Conservation (phyloP, 2,888 invertebrate species). For the Gisinianus flammeolus region DNA sequence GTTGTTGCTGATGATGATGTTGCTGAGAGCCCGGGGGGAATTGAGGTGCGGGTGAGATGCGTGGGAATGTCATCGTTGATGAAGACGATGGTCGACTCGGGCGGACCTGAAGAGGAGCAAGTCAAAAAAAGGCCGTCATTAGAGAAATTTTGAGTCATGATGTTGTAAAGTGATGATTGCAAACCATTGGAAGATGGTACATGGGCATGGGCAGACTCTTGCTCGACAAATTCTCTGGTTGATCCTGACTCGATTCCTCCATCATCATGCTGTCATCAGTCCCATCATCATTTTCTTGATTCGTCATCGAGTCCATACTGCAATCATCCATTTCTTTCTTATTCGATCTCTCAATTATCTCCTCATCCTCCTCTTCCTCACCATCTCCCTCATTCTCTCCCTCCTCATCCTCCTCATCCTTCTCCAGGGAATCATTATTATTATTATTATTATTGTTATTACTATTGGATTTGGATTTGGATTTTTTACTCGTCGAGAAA, state of each 20-base stretch:
- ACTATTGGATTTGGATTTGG: neutral
- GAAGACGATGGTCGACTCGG: conserved; percentile 44
- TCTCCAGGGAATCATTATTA: conserved; percentile 14
- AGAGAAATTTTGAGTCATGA: conserved; percentile 32
- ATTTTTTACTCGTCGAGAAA: conserved; percentile 14
- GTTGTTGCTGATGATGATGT: neutral
- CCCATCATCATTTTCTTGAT: conserved; percentile 22
- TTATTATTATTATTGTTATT: neutral
- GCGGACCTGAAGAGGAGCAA: conserved; percentile 41
- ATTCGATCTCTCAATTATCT: no score
- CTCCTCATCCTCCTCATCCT: conserved; percentile 24
- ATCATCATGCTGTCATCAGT: conserved; percentile 34
- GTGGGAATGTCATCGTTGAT: conserved; percentile 38
- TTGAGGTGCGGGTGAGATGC: conserved; percentile 32
- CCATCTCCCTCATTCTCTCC: conserved; percentile 63
- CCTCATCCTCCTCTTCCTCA: conserved; percentile 62
- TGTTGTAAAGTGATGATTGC: conserved; percentile 23
- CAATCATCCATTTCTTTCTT: conserved; percentile 35
- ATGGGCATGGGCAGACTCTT: conserved; percentile 59
- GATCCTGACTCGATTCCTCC: conserved; percentile 68
- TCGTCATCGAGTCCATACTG: conserved; percentile 42
- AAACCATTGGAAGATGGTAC: conserved; percentile 50
- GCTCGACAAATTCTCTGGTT: conserved; percentile 79
- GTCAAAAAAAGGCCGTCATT: conserved; percentile 36
- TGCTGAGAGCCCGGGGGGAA: conserved; percentile 28